Base-by-base conservation (phyloP, 1,140 invertebrate species). In the Penaeus chinensis region DNA sequence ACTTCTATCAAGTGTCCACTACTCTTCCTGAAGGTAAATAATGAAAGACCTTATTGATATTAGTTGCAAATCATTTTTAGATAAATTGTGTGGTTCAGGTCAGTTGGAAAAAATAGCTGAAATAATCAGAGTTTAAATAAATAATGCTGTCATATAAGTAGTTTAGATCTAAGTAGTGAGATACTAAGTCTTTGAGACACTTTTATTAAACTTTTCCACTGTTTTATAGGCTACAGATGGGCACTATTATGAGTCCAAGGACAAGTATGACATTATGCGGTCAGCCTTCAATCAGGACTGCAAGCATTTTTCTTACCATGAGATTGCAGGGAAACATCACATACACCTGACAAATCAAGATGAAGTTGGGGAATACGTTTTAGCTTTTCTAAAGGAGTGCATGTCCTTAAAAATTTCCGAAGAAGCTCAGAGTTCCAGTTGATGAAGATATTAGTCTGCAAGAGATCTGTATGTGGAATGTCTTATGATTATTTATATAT, bases 291-390 rank as follows among this genome's bases (percentile, higher is more conserved):
- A 83, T 19, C 79, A 80, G 62, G 82, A 81, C 65, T 84, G 84
- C 65, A 65, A 24, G 16, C 42, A 88, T 69, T 90, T 71, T 66
- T 61, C 65, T 13, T 96, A 95, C 89, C 93, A 95, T 47, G 94
- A 95, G 91, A 94, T 98, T 0, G 93, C 95, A 76, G 97, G 96
- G 1, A 95, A 95, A 5, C 97, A 98, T 93, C 96, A 97, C 91
- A 94, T 97, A 11, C 97, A 98, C 91, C 93, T 98, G 61, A 96
- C 96, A 85, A 93, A 95, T 78, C 95, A 96, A 8, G 94, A 95
- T 87, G 94, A 93, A 91, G 93, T 97, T 82, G 93, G 94, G 32
- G 18, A 47, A 22, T 32, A 18, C 24, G 76, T 90, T 60, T 77
- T 54, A 37, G n/a, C 16, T 18, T 90, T 90, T 65, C 47, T 90